Evolutionary conservation across 1,140 invertebrate genomes (phyloP), one percentile per base, ranked within the genome.

Genomic region (Pentalonia nigronervosa): DNA sequence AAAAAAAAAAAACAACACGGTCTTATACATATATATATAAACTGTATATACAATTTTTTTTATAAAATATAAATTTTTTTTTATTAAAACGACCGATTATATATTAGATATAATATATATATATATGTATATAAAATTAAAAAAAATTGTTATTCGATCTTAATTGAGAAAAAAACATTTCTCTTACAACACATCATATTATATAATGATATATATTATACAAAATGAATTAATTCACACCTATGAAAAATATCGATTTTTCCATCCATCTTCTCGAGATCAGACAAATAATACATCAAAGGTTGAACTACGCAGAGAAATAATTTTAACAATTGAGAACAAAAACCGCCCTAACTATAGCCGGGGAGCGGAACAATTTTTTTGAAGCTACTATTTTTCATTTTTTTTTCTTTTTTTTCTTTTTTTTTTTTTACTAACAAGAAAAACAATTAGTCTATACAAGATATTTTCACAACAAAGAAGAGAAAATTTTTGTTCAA

Each of bases 401-500:
- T 45, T 41, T 88, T 88, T 56, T 53, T 56, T 53, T 56, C 11
- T 8, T 45, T 41, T 88, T 88, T 88, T 30, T 60, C 14, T 7
- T 41, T 56, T 90, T 90, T 41, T 90, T 36, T 89, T 56, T 53
- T 34, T 83, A 91, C 30, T 81, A 91, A 91, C 90, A 93, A 93
- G 34, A 93, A 86, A 92, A 92, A 92, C 91, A 92, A 93, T 93
- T 93, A 93, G 56, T 93, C 91, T 93, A 93, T 93, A 93, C 81
- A 93, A 93, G 81, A 93, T 41, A 93, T 86, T 93, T 90, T 93
- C 84, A 92, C 67, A 84, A 93, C 91, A 93, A 90, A 93, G n/a
- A 92, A 84, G 91, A 76, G 91, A 93, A 90, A 86, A 45, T 93
- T 93, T 93, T 93, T 93, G 91, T 93, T 93, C 91, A 93, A 93